Percentiles rank a stretch among this genome's conserved stretches.
Conservation (phyloP, 1,140 invertebrate species). For the Rhynchophorus ferrugineus region DNA sequence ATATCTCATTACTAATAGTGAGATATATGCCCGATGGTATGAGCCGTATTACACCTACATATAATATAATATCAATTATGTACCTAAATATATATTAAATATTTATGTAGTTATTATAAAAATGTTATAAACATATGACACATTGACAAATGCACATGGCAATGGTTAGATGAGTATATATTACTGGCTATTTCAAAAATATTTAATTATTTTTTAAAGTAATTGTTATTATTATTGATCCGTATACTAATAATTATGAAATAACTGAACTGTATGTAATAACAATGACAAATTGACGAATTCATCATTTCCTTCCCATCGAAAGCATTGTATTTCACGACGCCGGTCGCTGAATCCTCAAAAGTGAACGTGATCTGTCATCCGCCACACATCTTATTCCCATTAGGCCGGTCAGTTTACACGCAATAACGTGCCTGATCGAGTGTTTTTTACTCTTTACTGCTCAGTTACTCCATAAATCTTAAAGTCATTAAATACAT, state of each 20-base stretch:
- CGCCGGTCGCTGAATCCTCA: not conserved
- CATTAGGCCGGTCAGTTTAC: conserved; percentile 5
- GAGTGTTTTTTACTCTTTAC: not conserved
- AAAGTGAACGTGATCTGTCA: conserved; percentile 3
- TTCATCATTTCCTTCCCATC: not conserved
- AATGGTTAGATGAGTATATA: too few relatives aligned
- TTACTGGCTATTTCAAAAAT: too few relatives aligned
- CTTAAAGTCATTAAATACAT: conserved; percentile 2
- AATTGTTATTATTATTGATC: too few relatives aligned
- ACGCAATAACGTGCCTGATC: not conserved
- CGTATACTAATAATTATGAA: too few relatives aligned
- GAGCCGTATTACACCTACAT: too few relatives aligned
- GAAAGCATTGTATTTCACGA: not conserved
- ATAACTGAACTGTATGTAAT: too few relatives aligned
- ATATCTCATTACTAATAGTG: too few relatives aligned
- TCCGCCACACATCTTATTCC: conserved; percentile 7
- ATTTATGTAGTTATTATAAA: not conserved
- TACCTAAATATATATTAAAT: too few relatives aligned
- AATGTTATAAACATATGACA: not conserved
- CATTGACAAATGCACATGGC: not conserved
- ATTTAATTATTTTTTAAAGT: too few relatives aligned
- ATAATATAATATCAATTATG: too few relatives aligned
- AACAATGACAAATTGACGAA: too few relatives aligned
- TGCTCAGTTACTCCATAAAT: not conserved
- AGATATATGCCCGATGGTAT: too few relatives aligned